phyloP scores from a whole-genome alignment of 2,888 invertebrate species.

The Aspidiotus destructor region DNA sequence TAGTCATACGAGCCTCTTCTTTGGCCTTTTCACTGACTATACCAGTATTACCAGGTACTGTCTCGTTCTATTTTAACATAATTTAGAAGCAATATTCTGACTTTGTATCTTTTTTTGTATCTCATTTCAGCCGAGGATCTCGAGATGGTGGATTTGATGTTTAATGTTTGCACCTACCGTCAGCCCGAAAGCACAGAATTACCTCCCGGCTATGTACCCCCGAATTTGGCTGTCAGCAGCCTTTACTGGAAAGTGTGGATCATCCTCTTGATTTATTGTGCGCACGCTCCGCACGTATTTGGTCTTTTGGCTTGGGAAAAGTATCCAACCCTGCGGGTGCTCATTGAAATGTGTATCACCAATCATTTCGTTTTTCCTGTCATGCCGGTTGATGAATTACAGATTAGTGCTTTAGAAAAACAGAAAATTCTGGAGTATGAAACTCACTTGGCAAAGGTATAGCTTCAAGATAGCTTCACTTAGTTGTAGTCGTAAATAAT shows the following conservation, averaged over 20 bases:
- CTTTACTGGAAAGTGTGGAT: conserved; percentile 93
- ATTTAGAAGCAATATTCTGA: background rate
- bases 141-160: conserved; percentile 79
- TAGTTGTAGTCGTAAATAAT: background rate
- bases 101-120: background rate
- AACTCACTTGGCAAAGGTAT: conserved; percentile 71
- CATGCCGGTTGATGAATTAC: conserved; percentile 55
- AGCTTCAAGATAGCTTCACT: too few relatives aligned
- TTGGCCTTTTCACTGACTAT: conserved; percentile 59
- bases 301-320: conserved; percentile 78
- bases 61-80: background rate
- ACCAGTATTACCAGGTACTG: conserved; percentile 48
- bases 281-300: conserved; percentile 82
- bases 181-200: conserved; percentile 86
- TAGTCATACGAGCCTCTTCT: conserved; percentile 73
- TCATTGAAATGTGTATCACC: conserved; percentile 96
- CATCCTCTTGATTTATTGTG: conserved; percentile 73
- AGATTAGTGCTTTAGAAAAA: conserved; percentile 60
- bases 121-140: conserved; percentile 55
- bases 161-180: conserved; percentile 81
- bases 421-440: conserved; percentile 80
- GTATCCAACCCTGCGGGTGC: conserved; percentile 78
- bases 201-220: conserved; percentile 69
- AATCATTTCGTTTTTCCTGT: conserved; percentile 62
- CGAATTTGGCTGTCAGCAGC: conserved; percentile 79